These are phyloP conservation scores for Cataglyphis livida DNA, from an alignment of 2,888 invertebrate genomes.

Conservation along the genomic window DNA sequence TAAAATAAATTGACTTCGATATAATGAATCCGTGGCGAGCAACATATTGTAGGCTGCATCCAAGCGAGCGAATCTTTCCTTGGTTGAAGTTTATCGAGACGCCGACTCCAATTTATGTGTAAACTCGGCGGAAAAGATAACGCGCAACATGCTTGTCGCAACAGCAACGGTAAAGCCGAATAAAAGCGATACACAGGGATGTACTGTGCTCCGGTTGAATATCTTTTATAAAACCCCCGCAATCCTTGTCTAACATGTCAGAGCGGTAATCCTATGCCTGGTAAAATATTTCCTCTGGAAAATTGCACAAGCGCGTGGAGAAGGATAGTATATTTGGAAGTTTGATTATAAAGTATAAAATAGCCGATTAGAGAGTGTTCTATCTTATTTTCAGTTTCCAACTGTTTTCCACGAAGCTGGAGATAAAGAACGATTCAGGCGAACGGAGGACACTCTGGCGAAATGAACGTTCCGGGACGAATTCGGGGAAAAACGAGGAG, in stretches of 20 bases:
- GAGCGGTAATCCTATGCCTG: constrained; percentile 26
- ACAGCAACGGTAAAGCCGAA: constrained; percentile 39
- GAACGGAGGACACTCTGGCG: neutral
- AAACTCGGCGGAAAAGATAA: constrained; percentile 51
- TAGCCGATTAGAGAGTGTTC: neutral
- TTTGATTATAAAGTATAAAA: neutral
- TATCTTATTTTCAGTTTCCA: neutral
- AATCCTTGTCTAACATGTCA: constrained; percentile 48
- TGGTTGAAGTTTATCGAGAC: constrained; percentile 51
- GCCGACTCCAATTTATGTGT: constrained; percentile 48
- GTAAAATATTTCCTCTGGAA: constrained; percentile 25
- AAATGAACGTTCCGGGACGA: constrained; percentile 5
- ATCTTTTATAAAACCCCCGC: constrained; percentile 39
- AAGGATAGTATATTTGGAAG: neutral
- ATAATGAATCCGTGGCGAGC: constrained; percentile 35
- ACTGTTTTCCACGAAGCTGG: neutral
- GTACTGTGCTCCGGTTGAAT: constrained; percentile 23
- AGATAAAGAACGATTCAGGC: neutral
- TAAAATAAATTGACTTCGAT: constrained; percentile 13
- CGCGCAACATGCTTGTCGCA: constrained; percentile 47
- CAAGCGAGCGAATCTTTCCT: constrained; percentile 20
- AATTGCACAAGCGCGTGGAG: constrained; percentile 13
- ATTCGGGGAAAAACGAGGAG: constrained; percentile 1
- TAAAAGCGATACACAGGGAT: constrained; percentile 37
- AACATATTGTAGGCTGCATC: constrained; percentile 30